Evolutionary conservation across 2,797 vertebrate genomes (phyloP).

Genomic region (Vireo griseus): DNA sequence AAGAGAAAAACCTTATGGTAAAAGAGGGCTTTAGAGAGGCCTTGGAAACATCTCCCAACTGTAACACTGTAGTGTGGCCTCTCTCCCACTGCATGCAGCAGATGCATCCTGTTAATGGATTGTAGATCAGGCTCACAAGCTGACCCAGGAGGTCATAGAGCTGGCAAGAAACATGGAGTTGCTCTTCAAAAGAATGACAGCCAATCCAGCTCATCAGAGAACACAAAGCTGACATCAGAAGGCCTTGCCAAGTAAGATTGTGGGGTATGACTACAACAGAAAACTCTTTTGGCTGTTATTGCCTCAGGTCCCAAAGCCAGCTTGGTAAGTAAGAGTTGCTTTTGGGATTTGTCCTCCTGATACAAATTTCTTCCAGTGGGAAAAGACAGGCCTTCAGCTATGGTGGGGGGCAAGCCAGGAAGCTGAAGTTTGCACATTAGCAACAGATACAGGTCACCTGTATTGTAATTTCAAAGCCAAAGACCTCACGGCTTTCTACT

Average conservation of each 20-base stretch:
- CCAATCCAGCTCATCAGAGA: not conserved
- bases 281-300: not conserved
- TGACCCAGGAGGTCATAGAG: not conserved
- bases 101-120: not conserved
- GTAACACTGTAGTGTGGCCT: not conserved
- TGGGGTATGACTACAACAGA: not conserved
- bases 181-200: not conserved
- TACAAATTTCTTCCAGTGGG: not conserved
- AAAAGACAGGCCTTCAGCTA: not conserved
- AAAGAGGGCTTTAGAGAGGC: not conserved
- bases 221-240: not conserved
- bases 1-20: not conserved
- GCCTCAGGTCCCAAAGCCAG: not conserved
- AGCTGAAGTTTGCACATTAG: not conserved
- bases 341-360: not conserved
- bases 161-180: not conserved
- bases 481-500: not conserved
- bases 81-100: not conserved
- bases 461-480: not conserved
- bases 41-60: not conserved
- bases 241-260: not conserved
- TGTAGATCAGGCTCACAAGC: not conserved
- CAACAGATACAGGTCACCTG: not conserved
- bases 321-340: not conserved
- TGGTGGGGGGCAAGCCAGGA: not conserved